phyloP scores from a whole-genome alignment of 2,797 vertebrate species.

The Lithobates sylvaticus region DNA sequence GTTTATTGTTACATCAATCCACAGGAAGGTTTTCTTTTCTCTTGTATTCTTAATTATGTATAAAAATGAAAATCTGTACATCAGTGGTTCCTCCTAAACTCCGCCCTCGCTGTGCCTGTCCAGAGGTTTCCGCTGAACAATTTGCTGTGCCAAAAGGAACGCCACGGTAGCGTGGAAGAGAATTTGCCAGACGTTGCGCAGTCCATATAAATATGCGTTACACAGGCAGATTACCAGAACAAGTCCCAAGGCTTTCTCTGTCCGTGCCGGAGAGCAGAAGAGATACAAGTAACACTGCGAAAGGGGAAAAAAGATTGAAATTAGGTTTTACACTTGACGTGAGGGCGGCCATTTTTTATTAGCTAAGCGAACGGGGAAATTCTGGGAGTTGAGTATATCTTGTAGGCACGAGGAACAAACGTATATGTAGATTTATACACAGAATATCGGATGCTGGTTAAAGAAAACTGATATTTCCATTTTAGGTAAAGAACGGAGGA shows the following conservation, averaged over 20 bases:
- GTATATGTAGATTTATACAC: too few species aligned
- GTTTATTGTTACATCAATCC: neutral
- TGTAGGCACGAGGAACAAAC: too few species aligned
- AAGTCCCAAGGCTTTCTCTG: constrained; percentile 79
- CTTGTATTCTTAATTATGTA: neutral
- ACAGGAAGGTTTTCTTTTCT: neutral
- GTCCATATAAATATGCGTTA: constrained; percentile 87
- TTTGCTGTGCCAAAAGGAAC: constrained; percentile 85
- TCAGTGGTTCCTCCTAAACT: constrained; percentile 76
- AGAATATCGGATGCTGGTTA: too few species aligned
- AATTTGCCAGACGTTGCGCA: constrained; percentile 91
- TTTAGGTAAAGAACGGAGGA: too few species aligned
- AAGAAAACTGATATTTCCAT: too few species aligned
- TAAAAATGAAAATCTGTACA: neutral
- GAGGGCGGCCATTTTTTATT: too few species aligned
- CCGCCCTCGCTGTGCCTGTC: constrained; percentile 84
- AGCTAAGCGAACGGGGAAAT: too few species aligned
- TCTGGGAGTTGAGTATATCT: too few species aligned
- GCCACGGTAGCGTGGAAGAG: constrained; percentile 90
- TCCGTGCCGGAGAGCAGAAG: constrained; percentile 88
- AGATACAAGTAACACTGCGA: constrained; percentile 93
- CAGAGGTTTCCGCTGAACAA: constrained; percentile 81
- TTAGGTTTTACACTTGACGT: neutral
- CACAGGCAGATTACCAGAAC: constrained; percentile 82
- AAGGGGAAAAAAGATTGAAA: neutral